These are phyloP conservation scores for Numenius phaeopus DNA, from an alignment of 2,797 vertebrate species.

Conservation along the genomic window DNA sequence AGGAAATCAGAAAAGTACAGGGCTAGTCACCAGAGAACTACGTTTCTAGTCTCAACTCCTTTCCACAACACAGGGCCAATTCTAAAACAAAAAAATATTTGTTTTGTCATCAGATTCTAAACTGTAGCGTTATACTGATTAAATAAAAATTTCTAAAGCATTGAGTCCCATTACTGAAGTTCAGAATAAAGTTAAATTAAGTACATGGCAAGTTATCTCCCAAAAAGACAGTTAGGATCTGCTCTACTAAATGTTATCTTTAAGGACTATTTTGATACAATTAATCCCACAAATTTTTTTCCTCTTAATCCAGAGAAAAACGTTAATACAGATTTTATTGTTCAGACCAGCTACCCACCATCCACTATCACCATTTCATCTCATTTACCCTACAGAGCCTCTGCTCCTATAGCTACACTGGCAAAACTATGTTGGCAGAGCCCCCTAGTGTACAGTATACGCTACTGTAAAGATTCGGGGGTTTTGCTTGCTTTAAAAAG, in stretches of 20 bases:
- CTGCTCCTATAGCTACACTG: rapidly evolving
- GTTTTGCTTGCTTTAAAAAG: not conserved
- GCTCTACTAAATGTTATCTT: not conserved
- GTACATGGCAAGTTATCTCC: not conserved
- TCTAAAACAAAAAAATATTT: not conserved
- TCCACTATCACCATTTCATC: not conserved
- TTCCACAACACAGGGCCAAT: not conserved
- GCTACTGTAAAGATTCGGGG: no score
- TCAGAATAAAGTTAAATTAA: not conserved
- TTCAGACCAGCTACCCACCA: not conserved
- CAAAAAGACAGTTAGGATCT: not conserved
- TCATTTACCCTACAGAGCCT: not conserved
- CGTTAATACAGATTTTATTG: not conserved
- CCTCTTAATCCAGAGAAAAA: not conserved
- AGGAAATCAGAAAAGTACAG: not conserved
- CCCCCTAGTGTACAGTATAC: conserved; percentile 12
- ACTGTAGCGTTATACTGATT: not conserved
- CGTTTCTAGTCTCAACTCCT: not conserved
- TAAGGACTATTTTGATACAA: not conserved
- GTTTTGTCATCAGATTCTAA: not conserved
- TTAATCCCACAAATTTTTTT: not conserved
- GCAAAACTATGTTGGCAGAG: not conserved
- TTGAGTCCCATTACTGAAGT: not conserved
- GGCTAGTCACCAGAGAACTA: not conserved
- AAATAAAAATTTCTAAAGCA: not conserved